phyloP scores from a whole-genome alignment of 2,113 vertebrate genomes.

The Athene cunicularia region DNA sequence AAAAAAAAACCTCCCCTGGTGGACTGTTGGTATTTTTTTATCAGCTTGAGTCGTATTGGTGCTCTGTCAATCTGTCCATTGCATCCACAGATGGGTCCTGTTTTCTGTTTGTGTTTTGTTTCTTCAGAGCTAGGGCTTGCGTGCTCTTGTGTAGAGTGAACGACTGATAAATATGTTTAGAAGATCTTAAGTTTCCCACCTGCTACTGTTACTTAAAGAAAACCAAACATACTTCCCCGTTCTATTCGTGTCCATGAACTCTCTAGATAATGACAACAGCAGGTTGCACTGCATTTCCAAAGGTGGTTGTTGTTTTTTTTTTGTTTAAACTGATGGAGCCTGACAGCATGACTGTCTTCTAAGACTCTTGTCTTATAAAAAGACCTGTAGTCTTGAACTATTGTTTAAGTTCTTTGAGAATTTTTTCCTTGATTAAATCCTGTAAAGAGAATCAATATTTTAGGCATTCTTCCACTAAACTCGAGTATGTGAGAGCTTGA shows the following conservation, averaged over 20 bases:
- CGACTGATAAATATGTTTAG: neutral
- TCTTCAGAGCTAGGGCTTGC: neutral
- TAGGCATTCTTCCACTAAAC: neutral
- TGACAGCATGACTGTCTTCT: neutral
- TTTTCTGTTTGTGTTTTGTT: neutral
- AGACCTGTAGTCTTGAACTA: neutral
- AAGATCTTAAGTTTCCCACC: neutral
- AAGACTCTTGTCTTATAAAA: neutral
- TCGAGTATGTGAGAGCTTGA: neutral
- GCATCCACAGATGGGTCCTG: neutral
- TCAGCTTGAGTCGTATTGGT: neutral
- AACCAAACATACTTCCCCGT: neutral
- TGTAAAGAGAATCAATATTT: constrained; percentile 12
- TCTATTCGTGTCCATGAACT: neutral
- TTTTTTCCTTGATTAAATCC: neutral
- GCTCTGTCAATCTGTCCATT: neutral
- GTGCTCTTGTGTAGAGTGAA: neutral
- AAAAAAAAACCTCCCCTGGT: neutral
- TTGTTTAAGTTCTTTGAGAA: neutral
- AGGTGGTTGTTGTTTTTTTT: neutral
- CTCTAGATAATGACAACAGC: neutral
- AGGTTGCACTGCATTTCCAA: neutral
- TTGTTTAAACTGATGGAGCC: neutral
- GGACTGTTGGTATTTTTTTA: neutral
- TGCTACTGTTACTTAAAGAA: neutral